Evolutionary conservation across 2,113 vertebrate species (phyloP).

Genomic region (Neofelis nebulosa): DNA sequence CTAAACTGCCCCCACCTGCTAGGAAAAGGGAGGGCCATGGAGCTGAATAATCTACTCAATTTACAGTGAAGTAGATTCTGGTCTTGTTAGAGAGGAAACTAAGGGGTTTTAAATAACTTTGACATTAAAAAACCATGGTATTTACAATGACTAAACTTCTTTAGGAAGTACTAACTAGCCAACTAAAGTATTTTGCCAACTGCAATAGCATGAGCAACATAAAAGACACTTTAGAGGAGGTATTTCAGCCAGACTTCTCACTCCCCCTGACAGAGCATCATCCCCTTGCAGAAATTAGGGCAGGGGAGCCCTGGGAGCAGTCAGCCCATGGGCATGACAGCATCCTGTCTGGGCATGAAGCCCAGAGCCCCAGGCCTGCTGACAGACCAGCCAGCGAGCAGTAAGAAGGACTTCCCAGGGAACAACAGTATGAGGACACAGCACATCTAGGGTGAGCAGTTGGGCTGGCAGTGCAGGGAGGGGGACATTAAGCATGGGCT

Average conservation of each 20-base stretch:
- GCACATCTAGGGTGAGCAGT: background rate
- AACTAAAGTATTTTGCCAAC: constrained; percentile 11
- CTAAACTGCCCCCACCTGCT: fast-evolving
- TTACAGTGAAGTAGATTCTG: background rate
- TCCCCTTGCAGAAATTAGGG: background rate
- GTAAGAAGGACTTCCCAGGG: background rate
- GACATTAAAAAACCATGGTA: background rate
- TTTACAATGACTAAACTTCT: background rate
- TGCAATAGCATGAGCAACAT: background rate
- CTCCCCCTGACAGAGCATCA: background rate
- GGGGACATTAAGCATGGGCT: background rate
- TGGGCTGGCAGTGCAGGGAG: fast-evolving
- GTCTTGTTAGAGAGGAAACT: background rate
- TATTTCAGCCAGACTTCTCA: background rate
- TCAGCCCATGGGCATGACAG: fast-evolving
- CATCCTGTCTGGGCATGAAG: fast-evolving
- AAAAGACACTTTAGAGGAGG: background rate
- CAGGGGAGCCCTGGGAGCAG: background rate
- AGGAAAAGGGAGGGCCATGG: background rate
- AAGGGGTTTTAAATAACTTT: background rate
- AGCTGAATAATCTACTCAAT: background rate
- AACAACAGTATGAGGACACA: fast-evolving
- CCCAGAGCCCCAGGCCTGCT: background rate
- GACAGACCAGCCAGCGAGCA: background rate
- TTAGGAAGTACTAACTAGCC: background rate